A percentile compares a stretch with the other conserved stretches of the same genome.
Conservation (phyloP, 2,888 invertebrate species). For the Drosophila percnosoma region DNA sequence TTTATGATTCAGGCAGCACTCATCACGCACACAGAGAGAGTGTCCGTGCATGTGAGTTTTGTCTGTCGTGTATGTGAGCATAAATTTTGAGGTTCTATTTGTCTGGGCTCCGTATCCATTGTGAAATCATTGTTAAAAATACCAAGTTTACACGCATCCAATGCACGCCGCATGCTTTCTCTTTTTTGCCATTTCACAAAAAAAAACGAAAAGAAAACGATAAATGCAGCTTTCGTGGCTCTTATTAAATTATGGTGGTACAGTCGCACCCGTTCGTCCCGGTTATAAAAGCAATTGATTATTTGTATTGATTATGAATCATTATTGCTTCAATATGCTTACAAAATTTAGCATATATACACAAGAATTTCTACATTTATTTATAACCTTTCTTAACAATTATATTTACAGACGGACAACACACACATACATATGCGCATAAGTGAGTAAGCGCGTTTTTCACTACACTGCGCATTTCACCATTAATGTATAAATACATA, state of each 20-base stretch:
- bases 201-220: neutral
- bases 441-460: constrained; percentile 16
- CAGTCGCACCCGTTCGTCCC: constrained; percentile 45
- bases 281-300: constrained; percentile 32
- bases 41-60: constrained; percentile 28
- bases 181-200: constrained; percentile 7
- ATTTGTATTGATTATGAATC: constrained; percentile 53
- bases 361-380: constrained; percentile 28
- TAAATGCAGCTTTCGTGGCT: constrained; percentile 14
- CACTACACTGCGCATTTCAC: neutral
- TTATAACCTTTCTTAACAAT: constrained; percentile 56
- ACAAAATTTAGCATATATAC: constrained; percentile 8
- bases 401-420: constrained; percentile 17
- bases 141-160: constrained; percentile 5
- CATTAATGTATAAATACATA: neutral
- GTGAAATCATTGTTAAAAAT: constrained; percentile 21
- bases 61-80: constrained; percentile 18
- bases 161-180: constrained; percentile 9
- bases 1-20: constrained; percentile 50
- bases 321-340: constrained; percentile 20
- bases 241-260: constrained; percentile 61
- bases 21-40: constrained; percentile 3
- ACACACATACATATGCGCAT: constrained; percentile 6
- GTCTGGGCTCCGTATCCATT: constrained; percentile 16
- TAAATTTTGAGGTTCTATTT: constrained; percentile 46